phyloP scores from a whole-genome alignment of 2,888 invertebrate species.

The Eristalis tenax region DNA sequence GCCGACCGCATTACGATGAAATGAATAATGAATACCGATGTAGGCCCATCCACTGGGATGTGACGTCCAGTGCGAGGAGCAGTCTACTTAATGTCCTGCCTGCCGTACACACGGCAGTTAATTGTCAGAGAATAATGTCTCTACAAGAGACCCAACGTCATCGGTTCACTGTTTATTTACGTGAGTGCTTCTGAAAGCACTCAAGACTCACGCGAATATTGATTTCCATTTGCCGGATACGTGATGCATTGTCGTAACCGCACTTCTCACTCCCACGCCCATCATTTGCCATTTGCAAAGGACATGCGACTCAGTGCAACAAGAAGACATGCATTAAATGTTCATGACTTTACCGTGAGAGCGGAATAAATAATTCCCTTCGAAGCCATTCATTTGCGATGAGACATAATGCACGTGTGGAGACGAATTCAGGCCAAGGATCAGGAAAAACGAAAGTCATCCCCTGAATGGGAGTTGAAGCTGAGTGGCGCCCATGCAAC shows the following conservation, averaged over 20 bases:
- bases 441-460: not conserved
- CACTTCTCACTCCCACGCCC: not conserved
- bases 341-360: not conserved
- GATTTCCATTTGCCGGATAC: slow-evolving; percentile 5
- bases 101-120: not conserved
- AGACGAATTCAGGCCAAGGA: not conserved
- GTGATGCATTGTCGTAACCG: slow-evolving; percentile 1
- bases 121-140: not conserved
- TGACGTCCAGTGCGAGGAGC: not conserved
- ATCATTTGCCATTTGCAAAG: not conserved
- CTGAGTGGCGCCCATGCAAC: not conserved
- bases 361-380: not conserved
- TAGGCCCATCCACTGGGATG: not conserved
- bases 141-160: not conserved
- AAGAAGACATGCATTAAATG: not conserved
- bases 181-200: not conserved
- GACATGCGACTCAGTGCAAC: not conserved
- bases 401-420: not conserved
- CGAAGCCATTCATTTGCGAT: not conserved
- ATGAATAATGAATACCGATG: not conserved
- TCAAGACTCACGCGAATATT: slow-evolving; percentile 5
- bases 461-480: not conserved
- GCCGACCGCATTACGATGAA: not conserved
- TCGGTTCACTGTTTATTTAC: slow-evolving; percentile 6
- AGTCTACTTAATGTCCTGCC: not conserved